Evolutionary conservation across 2,797 vertebrate species (phyloP).

Genomic region (Brotula barbata): DNA sequence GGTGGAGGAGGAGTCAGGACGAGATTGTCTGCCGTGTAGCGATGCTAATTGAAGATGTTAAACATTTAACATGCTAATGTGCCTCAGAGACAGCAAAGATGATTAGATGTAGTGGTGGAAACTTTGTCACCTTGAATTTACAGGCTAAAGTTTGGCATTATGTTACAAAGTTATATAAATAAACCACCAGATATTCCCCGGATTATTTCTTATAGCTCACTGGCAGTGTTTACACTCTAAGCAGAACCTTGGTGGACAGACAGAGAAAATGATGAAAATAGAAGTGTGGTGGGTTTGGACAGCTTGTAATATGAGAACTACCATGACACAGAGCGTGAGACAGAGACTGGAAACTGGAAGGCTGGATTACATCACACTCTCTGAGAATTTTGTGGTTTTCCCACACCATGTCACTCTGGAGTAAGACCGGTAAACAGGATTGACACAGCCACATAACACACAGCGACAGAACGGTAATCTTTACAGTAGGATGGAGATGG

Average conservation of each 20-base stretch:
- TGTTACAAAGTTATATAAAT: slow-evolving; percentile 2
- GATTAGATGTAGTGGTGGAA: background rate
- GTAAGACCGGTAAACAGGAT: slow-evolving; percentile 20
- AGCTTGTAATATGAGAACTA: slow-evolving; percentile 40
- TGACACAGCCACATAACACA: slow-evolving; percentile 3
- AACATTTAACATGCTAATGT: slow-evolving; percentile 41
- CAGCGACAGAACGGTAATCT: slow-evolving; percentile 6
- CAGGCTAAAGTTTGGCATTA: background rate
- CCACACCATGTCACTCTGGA: slow-evolving; percentile 54
- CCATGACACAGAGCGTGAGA: slow-evolving; percentile 18
- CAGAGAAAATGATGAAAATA: slow-evolving; percentile 28
- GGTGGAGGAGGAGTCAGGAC: background rate
- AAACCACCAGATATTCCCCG: background rate
- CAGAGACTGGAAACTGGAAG: slow-evolving; percentile 15
- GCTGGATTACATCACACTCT: slow-evolving; percentile 47
- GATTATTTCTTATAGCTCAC: background rate
- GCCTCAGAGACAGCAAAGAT: slow-evolving; percentile 14
- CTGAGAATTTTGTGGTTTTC: slow-evolving; percentile 26
- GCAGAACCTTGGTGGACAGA: background rate
- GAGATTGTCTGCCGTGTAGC: slow-evolving; percentile 15
- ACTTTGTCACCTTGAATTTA: slow-evolving; percentile 6
- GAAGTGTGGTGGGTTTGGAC: slow-evolving; percentile 1
- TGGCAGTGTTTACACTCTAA: slow-evolving; percentile 8
- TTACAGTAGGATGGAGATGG: slow-evolving; percentile 2
- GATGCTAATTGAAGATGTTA: slow-evolving; percentile 49